phyloP scores from a whole-genome alignment of 2,797 vertebrate genomes.

The Ficedula albicollis region DNA sequence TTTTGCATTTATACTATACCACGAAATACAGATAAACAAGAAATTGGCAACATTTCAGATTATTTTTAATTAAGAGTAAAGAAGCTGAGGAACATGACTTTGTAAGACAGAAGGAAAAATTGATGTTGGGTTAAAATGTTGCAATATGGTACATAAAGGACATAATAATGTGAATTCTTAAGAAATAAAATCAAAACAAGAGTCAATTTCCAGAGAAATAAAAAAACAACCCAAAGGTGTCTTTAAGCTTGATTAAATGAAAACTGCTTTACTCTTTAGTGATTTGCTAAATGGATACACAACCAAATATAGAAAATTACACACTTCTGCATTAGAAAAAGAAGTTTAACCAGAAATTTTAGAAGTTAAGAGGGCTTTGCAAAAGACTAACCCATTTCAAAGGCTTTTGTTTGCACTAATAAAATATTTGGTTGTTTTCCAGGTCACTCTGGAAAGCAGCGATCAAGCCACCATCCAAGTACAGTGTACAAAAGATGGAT shows the following conservation, averaged over 20 bases:
- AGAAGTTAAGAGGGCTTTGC: neutral
- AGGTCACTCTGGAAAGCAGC: neutral
- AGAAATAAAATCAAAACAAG: neutral
- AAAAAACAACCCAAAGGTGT: neutral
- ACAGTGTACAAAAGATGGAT: too few species aligned
- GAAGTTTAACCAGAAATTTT: neutral
- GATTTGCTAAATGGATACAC: neutral
- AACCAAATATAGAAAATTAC: neutral
- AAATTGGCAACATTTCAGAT: neutral
- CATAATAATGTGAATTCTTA: neutral
- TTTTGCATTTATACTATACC: neutral
- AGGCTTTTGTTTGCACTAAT: conserved; percentile 16
- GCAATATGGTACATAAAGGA: neutral
- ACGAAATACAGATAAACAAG: neutral
- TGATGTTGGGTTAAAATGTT: neutral
- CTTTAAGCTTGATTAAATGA: neutral
- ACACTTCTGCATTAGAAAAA: neutral
- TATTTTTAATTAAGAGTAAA: neutral
- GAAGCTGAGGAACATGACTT: neutral
- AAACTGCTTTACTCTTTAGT: neutral
- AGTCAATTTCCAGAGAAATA: neutral
- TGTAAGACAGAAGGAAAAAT: neutral
- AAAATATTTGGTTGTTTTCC: conserved; percentile 12
- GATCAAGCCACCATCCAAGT: neutral
- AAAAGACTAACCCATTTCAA: neutral